These are phyloP conservation scores for Loripinus fragilis DNA, from an alignment of 2,888 invertebrate genomes.

Conservation along the genomic window DNA sequence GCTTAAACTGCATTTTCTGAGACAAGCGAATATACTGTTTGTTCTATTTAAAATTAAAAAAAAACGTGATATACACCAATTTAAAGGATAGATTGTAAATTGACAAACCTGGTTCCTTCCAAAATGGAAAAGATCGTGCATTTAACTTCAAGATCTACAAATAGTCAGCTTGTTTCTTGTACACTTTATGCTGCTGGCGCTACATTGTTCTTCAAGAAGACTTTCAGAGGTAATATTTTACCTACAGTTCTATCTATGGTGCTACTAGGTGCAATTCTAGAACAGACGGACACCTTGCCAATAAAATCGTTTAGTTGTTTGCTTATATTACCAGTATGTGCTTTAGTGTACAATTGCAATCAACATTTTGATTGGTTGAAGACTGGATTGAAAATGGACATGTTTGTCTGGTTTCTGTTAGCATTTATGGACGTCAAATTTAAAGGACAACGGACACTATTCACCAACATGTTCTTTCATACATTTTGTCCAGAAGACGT, in stretches of 20 bases:
- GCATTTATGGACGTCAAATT: slow-evolving; percentile 32
- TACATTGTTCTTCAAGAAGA: slow-evolving; percentile 48
- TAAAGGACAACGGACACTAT: background rate
- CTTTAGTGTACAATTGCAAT: background rate
- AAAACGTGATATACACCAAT: too few relatives aligned
- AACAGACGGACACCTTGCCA: background rate
- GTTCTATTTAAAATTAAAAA: too few relatives aligned
- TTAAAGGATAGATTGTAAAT: too few relatives aligned
- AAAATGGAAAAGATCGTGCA: too few relatives aligned
- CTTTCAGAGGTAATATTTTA: slow-evolving; percentile 29
- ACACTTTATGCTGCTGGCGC: slow-evolving; percentile 27
- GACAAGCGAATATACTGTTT: too few relatives aligned
- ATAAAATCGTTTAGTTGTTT: background rate
- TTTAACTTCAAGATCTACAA: too few relatives aligned
- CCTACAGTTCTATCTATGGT: slow-evolving; percentile 19
- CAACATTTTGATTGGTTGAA: slow-evolving; percentile 18
- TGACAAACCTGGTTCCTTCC: too few relatives aligned
- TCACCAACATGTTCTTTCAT: background rate
- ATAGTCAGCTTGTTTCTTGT: slow-evolving; percentile 1
- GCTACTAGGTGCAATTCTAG: slow-evolving; percentile 23
- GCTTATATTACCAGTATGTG: background rate
- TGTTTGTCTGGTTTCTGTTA: slow-evolving; percentile 32
- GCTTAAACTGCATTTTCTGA: too few relatives aligned
- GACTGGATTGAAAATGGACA: slow-evolving; percentile 25
- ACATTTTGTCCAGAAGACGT: background rate